phyloP scores from a whole-genome alignment of 2,113 vertebrate genomes.

The Lepus timidus region DNA sequence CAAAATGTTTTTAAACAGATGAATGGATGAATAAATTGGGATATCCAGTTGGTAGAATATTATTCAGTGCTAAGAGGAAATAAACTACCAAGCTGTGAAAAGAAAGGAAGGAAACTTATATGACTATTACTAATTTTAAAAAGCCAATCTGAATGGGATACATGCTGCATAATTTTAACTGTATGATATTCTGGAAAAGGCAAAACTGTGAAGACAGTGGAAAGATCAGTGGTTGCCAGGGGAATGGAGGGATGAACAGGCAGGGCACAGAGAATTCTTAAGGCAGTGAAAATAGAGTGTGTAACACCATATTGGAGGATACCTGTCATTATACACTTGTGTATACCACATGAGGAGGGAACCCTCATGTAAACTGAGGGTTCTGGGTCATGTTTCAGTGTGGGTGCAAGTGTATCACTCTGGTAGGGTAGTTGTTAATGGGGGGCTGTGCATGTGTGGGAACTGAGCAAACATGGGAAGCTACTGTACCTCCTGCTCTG shows the following conservation, averaged over 20 bases:
- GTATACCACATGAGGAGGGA: neutral
- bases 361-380: neutral
- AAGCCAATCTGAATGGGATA: neutral
- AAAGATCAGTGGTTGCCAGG: neutral
- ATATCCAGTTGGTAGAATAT: neutral
- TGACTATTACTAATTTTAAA: neutral
- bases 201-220: neutral
- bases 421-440: neutral
- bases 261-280: neutral
- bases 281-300: neutral
- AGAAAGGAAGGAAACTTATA: neutral
- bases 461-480: neutral
- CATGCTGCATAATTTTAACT: neutral
- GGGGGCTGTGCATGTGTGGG: neutral
- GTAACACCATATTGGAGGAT: neutral
- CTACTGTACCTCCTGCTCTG: neutral
- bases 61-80: neutral
- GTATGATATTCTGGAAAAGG: neutral
- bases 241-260: neutral
- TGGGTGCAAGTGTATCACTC: too few relatives aligned
- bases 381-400: neutral
- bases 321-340: neutral
- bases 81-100: neutral
- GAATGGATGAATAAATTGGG: neutral
- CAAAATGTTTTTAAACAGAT: neutral